phyloP scores from a whole-genome alignment of 2,888 invertebrate species.

The Drosophila neutralis region DNA sequence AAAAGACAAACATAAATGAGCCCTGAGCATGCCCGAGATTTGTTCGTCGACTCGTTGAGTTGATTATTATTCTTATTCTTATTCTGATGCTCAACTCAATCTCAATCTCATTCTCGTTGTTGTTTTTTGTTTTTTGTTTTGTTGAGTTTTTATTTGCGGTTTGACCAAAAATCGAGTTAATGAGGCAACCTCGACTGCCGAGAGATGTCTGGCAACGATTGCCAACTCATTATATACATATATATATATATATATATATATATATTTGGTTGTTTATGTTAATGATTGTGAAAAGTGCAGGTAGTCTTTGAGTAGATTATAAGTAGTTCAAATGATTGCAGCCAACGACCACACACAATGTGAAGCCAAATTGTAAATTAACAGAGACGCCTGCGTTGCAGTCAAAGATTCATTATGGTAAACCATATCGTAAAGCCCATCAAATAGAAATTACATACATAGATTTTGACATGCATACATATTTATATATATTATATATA shows the following conservation, averaged over 20 bases:
- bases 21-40: slow-evolving; percentile 50
- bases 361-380: background rate
- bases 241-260: too few relatives aligned
- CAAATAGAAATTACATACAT: background rate
- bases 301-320: slow-evolving; percentile 33
- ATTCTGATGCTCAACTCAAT: background rate
- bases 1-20: slow-evolving; percentile 52
- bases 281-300: slow-evolving; percentile 71
- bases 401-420: background rate
- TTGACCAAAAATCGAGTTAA: slow-evolving; percentile 69
- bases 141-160: slow-evolving; percentile 64
- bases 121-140: slow-evolving; percentile 20
- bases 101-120: background rate
- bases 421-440: background rate
- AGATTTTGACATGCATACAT: background rate
- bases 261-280: slow-evolving; percentile 64
- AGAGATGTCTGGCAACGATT: slow-evolving; percentile 62
- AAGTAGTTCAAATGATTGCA: slow-evolving; percentile 37
- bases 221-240: slow-evolving; percentile 55
- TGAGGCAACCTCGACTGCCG: slow-evolving; percentile 52
- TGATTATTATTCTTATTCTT: slow-evolving; percentile 24
- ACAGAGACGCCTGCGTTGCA: background rate
- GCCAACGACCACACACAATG: slow-evolving; percentile 39
- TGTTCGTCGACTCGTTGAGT: slow-evolving; percentile 26
- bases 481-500: too few relatives aligned